Evolutionary conservation across 1,140 invertebrate genomes (phyloP).

Genomic region (Drosophila tristis): DNA sequence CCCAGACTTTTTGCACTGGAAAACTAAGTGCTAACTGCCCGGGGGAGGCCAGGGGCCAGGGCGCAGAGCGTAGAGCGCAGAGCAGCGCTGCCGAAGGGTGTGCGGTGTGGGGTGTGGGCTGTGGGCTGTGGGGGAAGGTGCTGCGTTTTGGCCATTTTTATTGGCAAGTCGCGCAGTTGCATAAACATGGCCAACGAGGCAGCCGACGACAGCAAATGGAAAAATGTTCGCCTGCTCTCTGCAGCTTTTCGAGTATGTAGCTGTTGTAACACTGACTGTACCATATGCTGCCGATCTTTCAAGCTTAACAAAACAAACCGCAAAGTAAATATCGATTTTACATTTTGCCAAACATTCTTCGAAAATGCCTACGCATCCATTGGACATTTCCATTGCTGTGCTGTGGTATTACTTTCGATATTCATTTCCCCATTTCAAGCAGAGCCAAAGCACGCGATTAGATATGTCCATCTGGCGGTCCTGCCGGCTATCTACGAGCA

Average conservation of each 20-base stretch:
- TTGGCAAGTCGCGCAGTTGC: constrained; percentile 77
- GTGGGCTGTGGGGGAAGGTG: not conserved
- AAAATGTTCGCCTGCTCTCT: constrained; percentile 49
- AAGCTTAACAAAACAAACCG: not conserved
- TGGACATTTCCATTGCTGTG: no score
- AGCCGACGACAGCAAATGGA: constrained; percentile 46
- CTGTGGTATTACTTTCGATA: no score
- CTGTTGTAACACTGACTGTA: no score
- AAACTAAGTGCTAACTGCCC: constrained; percentile 51
- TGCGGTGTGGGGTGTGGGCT: no score
- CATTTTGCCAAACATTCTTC: no score
- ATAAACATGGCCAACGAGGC: constrained; percentile 57
- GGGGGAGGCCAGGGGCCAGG: no score
- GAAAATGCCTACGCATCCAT: no score
- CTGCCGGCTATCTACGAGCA: no score
- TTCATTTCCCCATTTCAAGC: no score
- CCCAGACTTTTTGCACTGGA: constrained; percentile 82
- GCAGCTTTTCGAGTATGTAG: not conserved
- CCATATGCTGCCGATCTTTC: not conserved
- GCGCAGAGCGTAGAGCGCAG: not conserved
- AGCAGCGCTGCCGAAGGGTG: constrained; percentile 1
- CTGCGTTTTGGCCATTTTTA: constrained; percentile 62
- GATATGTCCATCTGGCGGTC: no score
- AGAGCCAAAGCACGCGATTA: no score
- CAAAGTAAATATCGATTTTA: constrained; percentile 13